phyloP scores from a whole-genome alignment of 2,113 vertebrate genomes.

The Oreamnos americanus region DNA sequence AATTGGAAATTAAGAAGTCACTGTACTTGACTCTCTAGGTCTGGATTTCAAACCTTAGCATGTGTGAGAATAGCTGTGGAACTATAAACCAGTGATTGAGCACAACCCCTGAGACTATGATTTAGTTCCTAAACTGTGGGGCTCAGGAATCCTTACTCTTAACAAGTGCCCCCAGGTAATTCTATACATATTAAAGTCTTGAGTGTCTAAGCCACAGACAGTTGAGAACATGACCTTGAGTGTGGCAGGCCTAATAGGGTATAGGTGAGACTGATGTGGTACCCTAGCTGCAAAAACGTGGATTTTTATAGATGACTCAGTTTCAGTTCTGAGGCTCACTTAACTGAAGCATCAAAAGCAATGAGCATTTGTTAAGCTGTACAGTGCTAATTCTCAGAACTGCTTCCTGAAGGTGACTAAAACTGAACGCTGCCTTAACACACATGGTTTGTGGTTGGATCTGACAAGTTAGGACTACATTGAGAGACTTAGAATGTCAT shows the following conservation, averaged over 20 bases:
- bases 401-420: constrained; percentile 22
- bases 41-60: background rate
- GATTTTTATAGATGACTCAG: background rate
- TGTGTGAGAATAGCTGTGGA: background rate
- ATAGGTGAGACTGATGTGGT: background rate
- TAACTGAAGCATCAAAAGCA: constrained; percentile 23
- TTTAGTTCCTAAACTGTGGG: background rate
- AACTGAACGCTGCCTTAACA: background rate
- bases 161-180: background rate
- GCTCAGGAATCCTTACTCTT: background rate
- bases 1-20: background rate
- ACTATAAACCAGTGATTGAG: background rate
- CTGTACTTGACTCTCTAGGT: background rate
- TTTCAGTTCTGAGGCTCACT: background rate
- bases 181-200: background rate
- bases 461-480: background rate
- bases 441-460: background rate
- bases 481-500: background rate
- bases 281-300: background rate
- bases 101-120: background rate
- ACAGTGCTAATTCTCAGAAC: constrained; percentile 34
- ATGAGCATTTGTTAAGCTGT: background rate
- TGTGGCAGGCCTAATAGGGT: background rate
- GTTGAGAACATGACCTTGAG: background rate
- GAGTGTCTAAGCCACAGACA: background rate